phyloP scores from a whole-genome alignment of 2,888 invertebrate genomes.

The Chymomyza amoena region DNA sequence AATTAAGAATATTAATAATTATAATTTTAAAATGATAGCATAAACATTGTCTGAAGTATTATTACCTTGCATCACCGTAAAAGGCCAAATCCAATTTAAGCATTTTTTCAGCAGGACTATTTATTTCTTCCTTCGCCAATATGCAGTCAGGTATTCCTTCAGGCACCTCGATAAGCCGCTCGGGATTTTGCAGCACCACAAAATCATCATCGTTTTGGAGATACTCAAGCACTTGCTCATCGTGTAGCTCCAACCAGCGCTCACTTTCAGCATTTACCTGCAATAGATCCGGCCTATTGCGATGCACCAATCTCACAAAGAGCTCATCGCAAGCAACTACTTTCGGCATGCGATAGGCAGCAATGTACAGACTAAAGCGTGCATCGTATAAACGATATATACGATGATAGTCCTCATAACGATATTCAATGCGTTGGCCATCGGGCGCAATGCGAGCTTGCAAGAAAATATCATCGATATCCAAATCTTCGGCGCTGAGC shows the following conservation, averaged over 20 bases:
- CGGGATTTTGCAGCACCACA: conserved; percentile 30
- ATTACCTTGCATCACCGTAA: conserved; percentile 63
- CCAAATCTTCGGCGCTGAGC: conserved; percentile 54
- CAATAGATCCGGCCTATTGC: conserved; percentile 33
- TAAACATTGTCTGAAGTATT: no score
- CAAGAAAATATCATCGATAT: conserved; percentile 70
- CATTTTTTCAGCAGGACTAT: background rate
- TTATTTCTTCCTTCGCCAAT: background rate
- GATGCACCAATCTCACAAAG: conserved; percentile 32
- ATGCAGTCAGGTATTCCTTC: conserved; percentile 15
- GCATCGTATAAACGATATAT: conserved; percentile 80
- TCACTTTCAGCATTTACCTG: conserved; percentile 15
- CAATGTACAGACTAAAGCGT: conserved; percentile 78
- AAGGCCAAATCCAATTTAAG: conserved; percentile 42
- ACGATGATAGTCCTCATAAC: conserved; percentile 79
- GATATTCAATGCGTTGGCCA: conserved; percentile 77
- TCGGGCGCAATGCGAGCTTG: conserved; percentile 62
- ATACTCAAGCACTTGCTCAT: conserved; percentile 45
- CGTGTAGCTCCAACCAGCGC: conserved; percentile 48
- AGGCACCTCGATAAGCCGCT: conserved; percentile 24
- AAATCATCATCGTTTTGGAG: conserved; percentile 39
- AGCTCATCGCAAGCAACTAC: conserved; percentile 76
- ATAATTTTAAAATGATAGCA: no score
- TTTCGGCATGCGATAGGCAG: conserved; percentile 80
- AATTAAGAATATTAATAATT: background rate